A percentile compares a stretch with the other conserved stretches of the same genome.
Conservation (phyloP, 2,797 vertebrate genomes). For the Sphenopsis melanotis region DNA sequence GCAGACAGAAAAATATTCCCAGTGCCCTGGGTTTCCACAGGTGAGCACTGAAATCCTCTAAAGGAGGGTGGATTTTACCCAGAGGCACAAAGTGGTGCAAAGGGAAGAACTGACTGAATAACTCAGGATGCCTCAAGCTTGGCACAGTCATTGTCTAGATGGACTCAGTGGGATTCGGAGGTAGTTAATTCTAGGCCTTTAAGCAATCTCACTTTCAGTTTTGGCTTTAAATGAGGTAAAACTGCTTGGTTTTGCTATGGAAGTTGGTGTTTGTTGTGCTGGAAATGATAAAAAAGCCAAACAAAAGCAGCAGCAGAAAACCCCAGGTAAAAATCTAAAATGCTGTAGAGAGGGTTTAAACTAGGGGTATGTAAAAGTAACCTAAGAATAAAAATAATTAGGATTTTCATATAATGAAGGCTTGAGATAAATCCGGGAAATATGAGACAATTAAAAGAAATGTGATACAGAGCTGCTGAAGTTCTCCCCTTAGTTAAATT, state of each 20-base stretch:
- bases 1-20: neutral
- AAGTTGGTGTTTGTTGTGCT: neutral
- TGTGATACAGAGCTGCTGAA: neutral
- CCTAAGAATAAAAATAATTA: neutral
- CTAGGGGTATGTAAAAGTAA: neutral
- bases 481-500: neutral
- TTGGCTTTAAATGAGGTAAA: neutral
- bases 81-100: neutral
- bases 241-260: neutral
- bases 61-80: neutral
- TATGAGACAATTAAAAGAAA: neutral
- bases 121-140: neutral
- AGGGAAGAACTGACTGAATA: neutral
- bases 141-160: neutral
- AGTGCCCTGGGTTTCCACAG: neutral
- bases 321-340: neutral
- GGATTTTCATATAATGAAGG: neutral
- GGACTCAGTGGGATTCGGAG: neutral
- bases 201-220: neutral
- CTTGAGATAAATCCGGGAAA: neutral
- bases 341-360: neutral
- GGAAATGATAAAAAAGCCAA: neutral
- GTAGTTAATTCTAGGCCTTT: neutral
- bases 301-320: neutral
- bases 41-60: neutral